Base-by-base conservation (phyloP, 2,888 invertebrate species). In the Drosophila neonasuta region DNA sequence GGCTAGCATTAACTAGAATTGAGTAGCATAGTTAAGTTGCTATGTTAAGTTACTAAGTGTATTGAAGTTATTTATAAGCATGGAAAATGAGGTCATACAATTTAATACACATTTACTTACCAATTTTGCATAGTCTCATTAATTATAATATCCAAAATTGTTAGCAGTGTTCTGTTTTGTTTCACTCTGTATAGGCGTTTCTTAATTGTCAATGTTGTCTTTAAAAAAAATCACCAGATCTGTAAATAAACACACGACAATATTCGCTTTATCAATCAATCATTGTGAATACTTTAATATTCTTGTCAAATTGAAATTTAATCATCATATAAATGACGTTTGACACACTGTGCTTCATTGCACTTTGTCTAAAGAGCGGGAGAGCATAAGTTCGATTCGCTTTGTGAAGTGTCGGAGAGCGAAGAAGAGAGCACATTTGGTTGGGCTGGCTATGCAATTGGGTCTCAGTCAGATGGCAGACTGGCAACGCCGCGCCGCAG, bases 341-440 rank as follows among this genome's bases (percentile, higher is more conserved):
- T 41, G 36, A 24, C 61, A 44, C 75, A 75, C 76, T 75, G 75
- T 75, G 79, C 79, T 42, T 41, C 36, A 57, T 34, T 74, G 76
- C 63, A 75, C 24, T 58, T 61, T 59, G 46, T 29, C 17, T 42
- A 11, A 46, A 36, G 57, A 57, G 54, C 24, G 45, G 44, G 56
- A 55, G 49, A 41, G 48, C n/a, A 32, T 32, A 49, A 49, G 61
- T 34, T n/a, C 9, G 4, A 41, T n/a, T 24, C 9, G 4, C 30
- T n/a, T 24, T 29, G 54, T 41, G 8, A 29, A 39, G 48, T 29
- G 57, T 41, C 5, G 10, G 34, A 42, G 48, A 57, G 49, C 30
- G 44, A 36, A n/a, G 5, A n/a, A 57, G 41, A 55, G 61, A 45
- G 46, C 15, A 34, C 13, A 44, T 29, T 44, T 32, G 44, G 10